Evolutionary conservation across 1,140 invertebrate species (phyloP).

Genomic region (Drosophila ohnishii): DNA sequence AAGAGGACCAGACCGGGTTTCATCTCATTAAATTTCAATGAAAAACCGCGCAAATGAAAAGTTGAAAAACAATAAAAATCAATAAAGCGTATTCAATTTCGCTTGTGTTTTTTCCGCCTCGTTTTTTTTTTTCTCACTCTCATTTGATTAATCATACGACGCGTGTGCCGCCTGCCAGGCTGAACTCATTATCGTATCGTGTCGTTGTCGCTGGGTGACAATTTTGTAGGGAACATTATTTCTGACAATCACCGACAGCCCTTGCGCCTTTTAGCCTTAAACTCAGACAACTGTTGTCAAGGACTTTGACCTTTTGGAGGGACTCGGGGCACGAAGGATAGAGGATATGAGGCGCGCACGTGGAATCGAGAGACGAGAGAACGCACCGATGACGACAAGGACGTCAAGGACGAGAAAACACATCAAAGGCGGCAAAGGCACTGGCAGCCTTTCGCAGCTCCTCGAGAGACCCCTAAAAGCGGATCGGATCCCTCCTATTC

Average conservation of each 20-base stretch:
- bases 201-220: slow-evolving; percentile 7
- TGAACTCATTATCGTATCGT: slow-evolving; percentile 30
- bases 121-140: background rate
- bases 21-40: slow-evolving; percentile 49
- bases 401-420: slow-evolving; percentile 28
- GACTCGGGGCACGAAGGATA: slow-evolving; percentile 7
- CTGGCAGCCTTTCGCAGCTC: background rate
- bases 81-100: slow-evolving; percentile 56
- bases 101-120: background rate
- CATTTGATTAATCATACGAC: slow-evolving; percentile 65
- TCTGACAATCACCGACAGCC: slow-evolving; percentile 12
- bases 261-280: slow-evolving; percentile 12
- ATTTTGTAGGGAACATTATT: slow-evolving; percentile 19
- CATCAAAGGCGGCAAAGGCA: slow-evolving; percentile 48
- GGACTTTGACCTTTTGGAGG: slow-evolving; percentile 50
- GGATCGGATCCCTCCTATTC: background rate
- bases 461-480: slow-evolving; percentile 21
- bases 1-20: background rate
- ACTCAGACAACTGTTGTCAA: slow-evolving; percentile 59
- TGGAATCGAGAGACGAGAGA: slow-evolving; percentile 32
- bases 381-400: slow-evolving; percentile 19
- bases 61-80: slow-evolving; percentile 46
- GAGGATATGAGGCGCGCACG: slow-evolving; percentile 18
- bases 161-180: slow-evolving; percentile 31
- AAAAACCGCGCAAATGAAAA: slow-evolving; percentile 31